Base-by-base conservation (phyloP, 2,113 vertebrate genomes). In the Perca fluviatilis region DNA sequence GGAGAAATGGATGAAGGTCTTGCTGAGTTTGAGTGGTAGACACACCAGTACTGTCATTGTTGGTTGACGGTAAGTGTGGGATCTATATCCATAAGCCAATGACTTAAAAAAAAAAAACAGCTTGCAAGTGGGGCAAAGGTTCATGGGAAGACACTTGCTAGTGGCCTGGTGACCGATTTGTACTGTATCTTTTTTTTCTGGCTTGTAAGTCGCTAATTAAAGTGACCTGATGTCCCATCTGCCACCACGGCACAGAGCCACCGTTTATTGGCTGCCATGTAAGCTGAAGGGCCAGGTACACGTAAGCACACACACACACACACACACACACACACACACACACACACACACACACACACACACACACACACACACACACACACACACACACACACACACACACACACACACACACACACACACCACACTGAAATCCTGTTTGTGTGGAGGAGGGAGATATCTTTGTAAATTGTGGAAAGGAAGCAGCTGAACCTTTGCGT, bases 141-240 rank as follows among this genome's bases (percentile, higher is more conserved):
- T 90, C 69, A 87, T 12, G 50, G 68, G 77, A 80, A 75, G 77
- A 79, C 69, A 47, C 16, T 12, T 56, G 64, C 46, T 33, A 14
- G 47, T 53, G 49, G 67, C 71, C 56, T 6, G 16, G 54, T 77
- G 70, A 77, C 76, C 50, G n/a, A 82, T 61, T 75, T 79, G 40
- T 43, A 43, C 40, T 43, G 40, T 43, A 43, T 43, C 46, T 60
- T 54, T 61, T 68, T 74, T 47, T 57, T 14, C 68, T 63, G 57
- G 46, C 81, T 85, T 79, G 69, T 80, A 88, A 92, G 58, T 80
- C 21, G 64, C 79, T 91, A 88, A 93, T 90, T 91, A 92, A 93
- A 91, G 84, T 83, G 79, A 91, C 74, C 79, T 81, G 77, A 64
- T 66, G 79, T 80, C 78, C 91, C 92, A 93, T 93, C 92, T 92